Evolutionary conservation across 2,113 vertebrate genomes (phyloP), one percentile per base, ranked within the genome.

Genomic region (Cololabis saira): DNA sequence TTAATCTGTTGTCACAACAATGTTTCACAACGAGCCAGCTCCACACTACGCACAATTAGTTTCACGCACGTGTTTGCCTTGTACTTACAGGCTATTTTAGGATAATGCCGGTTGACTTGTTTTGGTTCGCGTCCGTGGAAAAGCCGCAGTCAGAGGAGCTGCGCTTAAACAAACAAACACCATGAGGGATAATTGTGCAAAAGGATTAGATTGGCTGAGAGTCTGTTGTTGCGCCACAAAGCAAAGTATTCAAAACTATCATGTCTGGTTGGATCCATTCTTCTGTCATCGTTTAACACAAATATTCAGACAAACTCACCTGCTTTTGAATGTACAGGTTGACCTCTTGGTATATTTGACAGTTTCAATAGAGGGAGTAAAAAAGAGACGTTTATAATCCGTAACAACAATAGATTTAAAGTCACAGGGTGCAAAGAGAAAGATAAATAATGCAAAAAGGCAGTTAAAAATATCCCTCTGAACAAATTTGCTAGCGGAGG

Each of bases 1-100:
- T 84, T 78, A 79, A 87, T 81, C 73, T 84, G 87, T 85, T 89
- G 87, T 83, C 86, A 85, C 78, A 89, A 87, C 77, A 84, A 64
- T 67, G 52, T 56, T 67, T 11, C 56, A 64, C 66, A 57, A 76
- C 74, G 68, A 68, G 74, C 60, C 72, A 55, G 72, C 58, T 45
- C 67, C 2, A 12, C 72, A 64, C 81, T 58, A 61, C 5, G 48
- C 75, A 76, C 80, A 80, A 83, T 89, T 85, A 85, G 70, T 78
- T 79, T 84, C 74, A 83, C 78, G 82, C 86, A 81, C 56, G 48
- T 80, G 82, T 89, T 88, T 87, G 66, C 86, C 76, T 87, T 82
- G 78, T 74, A 71, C 85, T 80, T 70, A 71, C 6, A 11, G 62
- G 58, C 76, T 85, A 87, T 90, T 90, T 87, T 71, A 68, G 59